Percentiles rank a stretch among this genome's conserved stretches.
phyloP scores from a whole-genome alignment of 2,888 invertebrate genomes.

The Hesperia comma region DNA sequence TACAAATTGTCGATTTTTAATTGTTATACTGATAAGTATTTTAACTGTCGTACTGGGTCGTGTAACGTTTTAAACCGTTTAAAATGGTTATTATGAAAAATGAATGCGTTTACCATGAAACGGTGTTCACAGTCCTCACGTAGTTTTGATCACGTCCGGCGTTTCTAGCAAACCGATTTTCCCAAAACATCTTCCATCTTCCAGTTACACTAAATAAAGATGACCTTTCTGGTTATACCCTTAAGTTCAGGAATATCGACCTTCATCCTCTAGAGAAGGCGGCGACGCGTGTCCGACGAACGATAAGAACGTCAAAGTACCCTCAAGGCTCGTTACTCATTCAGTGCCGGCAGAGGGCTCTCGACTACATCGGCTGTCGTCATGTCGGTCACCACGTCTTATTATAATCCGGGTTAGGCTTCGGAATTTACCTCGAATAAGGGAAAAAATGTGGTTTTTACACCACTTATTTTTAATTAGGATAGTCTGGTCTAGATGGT shows the following conservation, averaged over 20 bases:
- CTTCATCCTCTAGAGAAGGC: slow-evolving; percentile 24
- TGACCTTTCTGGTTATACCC: background rate
- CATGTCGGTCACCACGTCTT: slow-evolving; percentile 35
- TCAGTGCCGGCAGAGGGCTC: slow-evolving; percentile 38
- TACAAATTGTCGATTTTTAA: no score
- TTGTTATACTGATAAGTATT: no score
- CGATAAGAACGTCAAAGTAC: slow-evolving; percentile 40
- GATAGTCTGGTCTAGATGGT: no score
- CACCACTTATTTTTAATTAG: no score
- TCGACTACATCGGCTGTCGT: slow-evolving; percentile 37
- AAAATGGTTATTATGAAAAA: no score
- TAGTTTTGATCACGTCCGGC: no score
- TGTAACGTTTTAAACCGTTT: no score
- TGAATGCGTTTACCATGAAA: no score
- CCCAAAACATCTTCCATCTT: background rate
- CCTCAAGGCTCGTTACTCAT: slow-evolving; percentile 43
- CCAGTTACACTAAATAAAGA: background rate
- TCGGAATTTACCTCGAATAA: slow-evolving; percentile 8
- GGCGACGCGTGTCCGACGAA: slow-evolving; percentile 29
- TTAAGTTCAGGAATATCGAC: slow-evolving; percentile 8
- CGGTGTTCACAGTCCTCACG: no score
- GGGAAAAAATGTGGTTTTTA: background rate
- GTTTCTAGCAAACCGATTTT: background rate
- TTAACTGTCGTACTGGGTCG: no score
- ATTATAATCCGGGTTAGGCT: slow-evolving; percentile 39